Base-by-base conservation (phyloP, 64 coral and sea anemone genomes). In the Pocillopora verrucosa region DNA sequence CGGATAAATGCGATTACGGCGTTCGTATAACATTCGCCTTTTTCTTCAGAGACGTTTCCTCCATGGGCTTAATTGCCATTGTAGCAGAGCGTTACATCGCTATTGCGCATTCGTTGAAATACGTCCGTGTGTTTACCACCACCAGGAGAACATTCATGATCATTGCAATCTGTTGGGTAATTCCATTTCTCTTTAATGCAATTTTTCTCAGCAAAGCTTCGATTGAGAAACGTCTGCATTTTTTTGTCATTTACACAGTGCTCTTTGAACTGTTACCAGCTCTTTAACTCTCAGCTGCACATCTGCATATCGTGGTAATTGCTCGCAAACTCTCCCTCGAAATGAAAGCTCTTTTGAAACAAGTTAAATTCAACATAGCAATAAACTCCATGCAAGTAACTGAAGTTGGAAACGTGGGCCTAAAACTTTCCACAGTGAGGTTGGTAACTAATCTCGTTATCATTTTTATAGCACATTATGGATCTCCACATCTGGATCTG, bases 221-320 rank as follows among this genome's bases (percentile, higher is more conserved):
- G 15, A 6, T 10, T 10, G 14, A 10, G 36, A 15, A 61, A 61
- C 45, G 38, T 36, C 14, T 11, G 20, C 17, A 65, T 22, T 83
- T 15, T 30, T 9, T 45, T 1, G 67, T 83, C 34, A 12, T 38
- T 65, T 82, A 82, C 61, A 82, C 60, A 65, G 13, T 82, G 80
- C 65, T 82, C 60, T 82, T 82, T 82, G 80, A 82, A 61, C 22
- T 64, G 20, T 16, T 35, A 65, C 80, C 80, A 34, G 36, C 60
- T 3, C 1, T 82, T 19, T 20, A 65, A 65, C 60, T 82, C 26
- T 22, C 41, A 1, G 34, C 30, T 3, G 61, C 80, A 37, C 63
- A 60, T 67, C 65, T 65, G 61, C 60, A 65, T 65, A 82, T 82
- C 59, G 10, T 82, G 59, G 13, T 60, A 13, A 79, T 57, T 60